Evolutionary conservation across 2,888 invertebrate genomes (phyloP).

Genomic region (Ischnus inquisitorius): DNA sequence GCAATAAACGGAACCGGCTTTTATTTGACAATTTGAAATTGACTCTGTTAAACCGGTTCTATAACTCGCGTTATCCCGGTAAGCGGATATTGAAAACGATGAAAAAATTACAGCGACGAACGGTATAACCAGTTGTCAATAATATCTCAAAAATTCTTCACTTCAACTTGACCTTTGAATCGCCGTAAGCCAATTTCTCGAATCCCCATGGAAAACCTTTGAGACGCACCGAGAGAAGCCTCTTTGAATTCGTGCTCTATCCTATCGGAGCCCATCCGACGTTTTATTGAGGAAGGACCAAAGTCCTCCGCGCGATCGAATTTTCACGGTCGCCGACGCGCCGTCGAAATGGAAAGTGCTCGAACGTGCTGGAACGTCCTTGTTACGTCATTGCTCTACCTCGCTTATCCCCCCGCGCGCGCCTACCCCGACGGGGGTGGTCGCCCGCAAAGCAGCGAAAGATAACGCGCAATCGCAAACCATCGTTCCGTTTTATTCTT

Average conservation of each 20-base stretch:
- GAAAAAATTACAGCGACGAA: too few species aligned
- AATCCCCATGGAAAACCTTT: neutral
- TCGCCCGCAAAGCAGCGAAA: neutral
- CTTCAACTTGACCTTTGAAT: too few species aligned
- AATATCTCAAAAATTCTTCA: too few species aligned
- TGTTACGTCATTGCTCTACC: neutral
- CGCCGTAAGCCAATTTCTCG: neutral
- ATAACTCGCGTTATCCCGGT: too few species aligned
- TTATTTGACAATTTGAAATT: too few species aligned
- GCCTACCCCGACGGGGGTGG: neutral
- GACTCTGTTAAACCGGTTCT: too few species aligned
- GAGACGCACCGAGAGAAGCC: neutral
- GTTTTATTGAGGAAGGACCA: neutral
- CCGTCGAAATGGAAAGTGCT: constrained; percentile 17
- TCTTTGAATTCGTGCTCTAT: neutral
- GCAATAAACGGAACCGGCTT: too few species aligned
- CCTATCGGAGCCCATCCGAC: neutral
- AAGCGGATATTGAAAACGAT: too few species aligned
- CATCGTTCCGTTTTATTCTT: neutral
- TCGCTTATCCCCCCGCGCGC: neutral
- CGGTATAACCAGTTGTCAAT: too few species aligned
- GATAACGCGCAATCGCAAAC: neutral
- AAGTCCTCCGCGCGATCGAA: neutral
- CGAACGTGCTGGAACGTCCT: neutral
- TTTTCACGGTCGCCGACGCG: constrained; percentile 13